Percentiles rank a stretch among this genome's conserved stretches.
Conservation (phyloP, 2,797 vertebrate species). For the Galagoides demidoff region DNA sequence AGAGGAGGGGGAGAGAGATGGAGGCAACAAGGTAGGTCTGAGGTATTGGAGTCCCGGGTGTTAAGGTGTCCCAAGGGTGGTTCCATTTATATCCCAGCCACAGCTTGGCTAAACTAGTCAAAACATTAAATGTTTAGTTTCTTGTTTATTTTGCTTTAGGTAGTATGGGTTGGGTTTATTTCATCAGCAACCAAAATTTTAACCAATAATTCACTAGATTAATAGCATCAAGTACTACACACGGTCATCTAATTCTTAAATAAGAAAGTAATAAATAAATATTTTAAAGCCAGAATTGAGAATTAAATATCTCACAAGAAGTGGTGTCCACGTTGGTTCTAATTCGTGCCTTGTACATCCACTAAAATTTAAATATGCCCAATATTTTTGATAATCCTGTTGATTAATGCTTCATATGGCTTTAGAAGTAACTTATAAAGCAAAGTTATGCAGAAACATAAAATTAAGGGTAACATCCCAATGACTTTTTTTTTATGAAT, state of each 20-base stretch:
- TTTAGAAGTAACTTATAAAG: neutral
- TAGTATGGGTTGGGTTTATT: neutral
- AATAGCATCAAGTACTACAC: neutral
- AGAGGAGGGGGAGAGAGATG: fast-evolving
- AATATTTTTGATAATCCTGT: neutral
- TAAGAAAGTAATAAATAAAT: neutral
- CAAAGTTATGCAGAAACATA: neutral
- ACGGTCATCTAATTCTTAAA: neutral
- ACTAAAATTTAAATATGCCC: neutral
- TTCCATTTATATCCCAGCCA: neutral
- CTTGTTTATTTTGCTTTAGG: neutral
- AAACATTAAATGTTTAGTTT: neutral
- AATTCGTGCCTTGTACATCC: neutral
- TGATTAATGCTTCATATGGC: neutral
- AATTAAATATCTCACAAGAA: neutral
- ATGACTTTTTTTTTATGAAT: neutral
- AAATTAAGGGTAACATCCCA: neutral
- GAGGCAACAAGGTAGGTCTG: neutral
- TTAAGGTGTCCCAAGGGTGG: neutral
- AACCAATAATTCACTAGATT: neutral
- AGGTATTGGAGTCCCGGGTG: neutral
- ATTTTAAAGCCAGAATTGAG: neutral
- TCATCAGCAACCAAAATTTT: neutral
- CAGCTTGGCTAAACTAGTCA: neutral
- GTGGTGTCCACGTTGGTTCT: neutral